Percentiles rank a stretch among this genome's conserved stretches.
phyloP scores from a whole-genome alignment of 23 tunicate genomes.

The Oikopleura dioica region DNA sequence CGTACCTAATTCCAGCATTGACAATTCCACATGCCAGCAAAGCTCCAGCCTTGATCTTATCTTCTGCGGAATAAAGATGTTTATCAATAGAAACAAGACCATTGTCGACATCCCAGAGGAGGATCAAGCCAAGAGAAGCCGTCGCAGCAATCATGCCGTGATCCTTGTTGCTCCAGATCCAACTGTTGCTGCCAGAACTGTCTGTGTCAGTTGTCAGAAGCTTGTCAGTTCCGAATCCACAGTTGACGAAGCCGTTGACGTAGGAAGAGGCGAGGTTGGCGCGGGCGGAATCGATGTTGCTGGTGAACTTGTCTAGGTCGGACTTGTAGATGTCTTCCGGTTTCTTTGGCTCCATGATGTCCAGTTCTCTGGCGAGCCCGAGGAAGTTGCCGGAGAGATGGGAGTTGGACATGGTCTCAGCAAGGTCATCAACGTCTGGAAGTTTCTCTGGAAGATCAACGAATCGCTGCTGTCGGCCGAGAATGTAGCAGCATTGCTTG shows the following conservation, averaged over 20 bases:
- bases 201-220: slow-evolving; percentile 54
- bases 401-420: slow-evolving; percentile 64
- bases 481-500: slow-evolving; percentile 49
- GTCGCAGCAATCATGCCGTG: slow-evolving; percentile 96
- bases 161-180: slow-evolving; percentile 89
- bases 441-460: slow-evolving; percentile 44
- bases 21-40: slow-evolving; percentile 85
- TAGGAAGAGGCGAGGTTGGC: slow-evolving; percentile 82
- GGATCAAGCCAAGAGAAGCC: slow-evolving; percentile 68
- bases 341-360: slow-evolving; percentile 57
- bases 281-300: slow-evolving; percentile 65
- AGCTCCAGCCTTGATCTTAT: slow-evolving; percentile 79
- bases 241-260: slow-evolving; percentile 81
- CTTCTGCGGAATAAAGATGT: slow-evolving; percentile 73
- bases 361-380: slow-evolving; percentile 71
- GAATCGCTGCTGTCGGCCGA: slow-evolving; percentile 54
- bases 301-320: slow-evolving; percentile 49
- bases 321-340: slow-evolving; percentile 90
- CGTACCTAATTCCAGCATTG: slow-evolving; percentile 55
- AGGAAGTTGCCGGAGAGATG: slow-evolving; percentile 59
- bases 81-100: slow-evolving; percentile 76
- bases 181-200: too few relatives aligned
- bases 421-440: slow-evolving; percentile 45
- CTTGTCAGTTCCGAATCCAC: slow-evolving; percentile 76
- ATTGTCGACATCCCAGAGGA: slow-evolving; percentile 95